phyloP scores from a whole-genome alignment of 2,888 invertebrate genomes.

The Volucella bombylans region DNA sequence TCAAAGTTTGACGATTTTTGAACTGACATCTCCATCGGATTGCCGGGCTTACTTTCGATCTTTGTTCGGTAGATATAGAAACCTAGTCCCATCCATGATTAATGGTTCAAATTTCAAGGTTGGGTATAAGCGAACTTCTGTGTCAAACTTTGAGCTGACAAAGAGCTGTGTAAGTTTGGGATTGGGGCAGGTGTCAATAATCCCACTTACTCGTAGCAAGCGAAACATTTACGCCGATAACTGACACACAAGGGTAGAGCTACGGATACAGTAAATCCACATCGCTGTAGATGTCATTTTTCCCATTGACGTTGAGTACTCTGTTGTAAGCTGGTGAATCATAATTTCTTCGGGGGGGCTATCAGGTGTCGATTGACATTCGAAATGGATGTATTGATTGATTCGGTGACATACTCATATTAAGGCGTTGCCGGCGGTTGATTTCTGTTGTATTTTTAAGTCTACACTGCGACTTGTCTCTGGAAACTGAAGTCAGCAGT shows the following conservation, averaged over 20 bases:
- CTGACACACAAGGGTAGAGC: neutral
- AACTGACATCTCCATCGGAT: neutral
- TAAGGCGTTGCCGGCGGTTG: conserved; percentile 20
- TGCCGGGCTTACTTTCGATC: neutral
- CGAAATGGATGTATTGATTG: conserved; percentile 18
- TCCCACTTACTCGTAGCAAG: no score
- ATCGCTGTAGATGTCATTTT: conserved; percentile 35
- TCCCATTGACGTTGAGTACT: conserved; percentile 1
- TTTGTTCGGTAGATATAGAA: conserved; percentile 4
- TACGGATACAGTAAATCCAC: neutral
- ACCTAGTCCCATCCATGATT: conserved; percentile 4
- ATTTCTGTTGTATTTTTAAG: conserved; percentile 1
- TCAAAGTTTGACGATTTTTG: no score
- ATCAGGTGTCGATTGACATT: conserved; percentile 11
- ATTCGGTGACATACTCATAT: conserved; percentile 2
- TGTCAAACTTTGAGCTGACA: conserved; percentile 15
- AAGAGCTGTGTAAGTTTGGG: conserved; percentile 19
- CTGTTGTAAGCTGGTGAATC: neutral
- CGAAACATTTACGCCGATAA: neutral
- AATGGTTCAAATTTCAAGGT: neutral
- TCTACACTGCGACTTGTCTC: no score
- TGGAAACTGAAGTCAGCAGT: no score
- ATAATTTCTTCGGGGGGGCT: conserved; percentile 9
- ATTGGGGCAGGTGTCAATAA: conserved; percentile 37
- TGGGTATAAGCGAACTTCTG: conserved; percentile 2